A percentile compares a stretch with the other conserved stretches of the same genome.
Conservation (phyloP, 2,113 vertebrate genomes). For the Aramus guarauna region DNA sequence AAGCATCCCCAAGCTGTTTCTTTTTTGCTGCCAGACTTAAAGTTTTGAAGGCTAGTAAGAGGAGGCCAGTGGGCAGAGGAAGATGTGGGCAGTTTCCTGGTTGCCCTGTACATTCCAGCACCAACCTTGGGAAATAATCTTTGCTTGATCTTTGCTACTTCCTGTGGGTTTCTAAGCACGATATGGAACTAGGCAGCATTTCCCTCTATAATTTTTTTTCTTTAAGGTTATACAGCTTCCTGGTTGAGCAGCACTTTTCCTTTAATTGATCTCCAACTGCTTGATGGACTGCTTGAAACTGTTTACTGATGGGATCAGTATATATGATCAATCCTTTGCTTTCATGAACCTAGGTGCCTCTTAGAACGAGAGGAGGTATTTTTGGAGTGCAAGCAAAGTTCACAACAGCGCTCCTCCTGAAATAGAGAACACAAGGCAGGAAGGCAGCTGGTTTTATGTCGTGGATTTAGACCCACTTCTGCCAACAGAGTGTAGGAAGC, state of each 20-base stretch:
- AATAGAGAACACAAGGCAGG: background rate
- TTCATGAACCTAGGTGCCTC: background rate
- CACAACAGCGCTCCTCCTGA: background rate
- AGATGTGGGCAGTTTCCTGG: background rate
- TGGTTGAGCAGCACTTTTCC: background rate
- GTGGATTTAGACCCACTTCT: background rate
- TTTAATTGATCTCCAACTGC: background rate
- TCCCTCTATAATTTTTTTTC: background rate
- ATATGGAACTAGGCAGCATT: background rate
- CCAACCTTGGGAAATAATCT: background rate
- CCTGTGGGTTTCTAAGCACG: background rate
- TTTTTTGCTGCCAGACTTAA: background rate
- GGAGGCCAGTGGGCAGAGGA: background rate
- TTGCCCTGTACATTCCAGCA: background rate
- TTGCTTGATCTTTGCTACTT: background rate
- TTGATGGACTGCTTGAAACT: background rate
- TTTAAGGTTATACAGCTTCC: background rate
- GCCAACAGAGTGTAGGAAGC: background rate
- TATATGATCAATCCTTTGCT: background rate
- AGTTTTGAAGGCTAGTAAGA: background rate
- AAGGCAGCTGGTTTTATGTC: background rate
- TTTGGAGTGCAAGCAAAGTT: background rate
- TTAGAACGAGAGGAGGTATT: background rate
- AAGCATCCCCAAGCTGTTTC: background rate
- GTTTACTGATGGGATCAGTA: background rate